These are phyloP conservation scores for Cossypha dichroa DNA, from an alignment of 2,797 vertebrate species.

Conservation along the genomic window DNA sequence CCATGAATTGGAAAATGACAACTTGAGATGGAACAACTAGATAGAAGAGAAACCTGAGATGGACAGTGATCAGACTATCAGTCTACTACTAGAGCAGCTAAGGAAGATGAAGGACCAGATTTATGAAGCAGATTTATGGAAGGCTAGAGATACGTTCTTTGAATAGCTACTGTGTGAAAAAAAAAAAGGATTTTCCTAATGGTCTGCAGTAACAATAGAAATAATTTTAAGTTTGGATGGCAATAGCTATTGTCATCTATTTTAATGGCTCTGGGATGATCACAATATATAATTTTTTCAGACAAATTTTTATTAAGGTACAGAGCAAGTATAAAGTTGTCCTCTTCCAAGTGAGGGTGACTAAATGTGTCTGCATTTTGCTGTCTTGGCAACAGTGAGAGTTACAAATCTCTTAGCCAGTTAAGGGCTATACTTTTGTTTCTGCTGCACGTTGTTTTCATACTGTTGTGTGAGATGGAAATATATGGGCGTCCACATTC, in stretches of 20 bases:
- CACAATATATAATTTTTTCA: not conserved
- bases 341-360: not conserved
- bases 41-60: not conserved
- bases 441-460: not conserved
- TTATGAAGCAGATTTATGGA: not conserved
- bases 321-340: not conserved
- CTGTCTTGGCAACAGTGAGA: not conserved
- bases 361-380: not conserved
- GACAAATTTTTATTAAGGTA: not conserved
- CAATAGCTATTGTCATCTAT: not conserved
- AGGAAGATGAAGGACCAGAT: not conserved
- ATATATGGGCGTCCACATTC: not conserved
- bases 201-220: not conserved
- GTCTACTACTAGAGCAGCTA: not conserved
- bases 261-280: not conserved
- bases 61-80: not conserved
- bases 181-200: not conserved
- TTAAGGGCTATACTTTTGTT: not conserved
- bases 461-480: not conserved
- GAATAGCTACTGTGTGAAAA: not conserved
- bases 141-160: not conserved
- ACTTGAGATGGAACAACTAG: not conserved
- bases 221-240: not conserved
- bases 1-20: not conserved
- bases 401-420: not conserved